phyloP scores from a whole-genome alignment of 2,113 vertebrate genomes.

The Eurystomus gularis region DNA sequence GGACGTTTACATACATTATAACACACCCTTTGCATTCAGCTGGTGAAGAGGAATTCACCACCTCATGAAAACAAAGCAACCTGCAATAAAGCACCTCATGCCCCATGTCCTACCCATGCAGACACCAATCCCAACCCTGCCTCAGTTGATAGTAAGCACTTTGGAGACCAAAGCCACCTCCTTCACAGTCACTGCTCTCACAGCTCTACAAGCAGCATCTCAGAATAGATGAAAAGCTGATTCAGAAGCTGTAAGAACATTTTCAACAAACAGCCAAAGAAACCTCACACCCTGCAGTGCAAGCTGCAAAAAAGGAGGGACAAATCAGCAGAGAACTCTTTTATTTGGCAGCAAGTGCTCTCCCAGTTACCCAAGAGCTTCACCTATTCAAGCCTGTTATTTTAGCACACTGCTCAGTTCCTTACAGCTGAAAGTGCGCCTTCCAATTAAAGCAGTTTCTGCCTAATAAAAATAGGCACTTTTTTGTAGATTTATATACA shows the following conservation, averaged over 20 bases:
- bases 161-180: neutral
- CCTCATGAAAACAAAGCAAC: neutral
- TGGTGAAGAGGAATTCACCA: accelerated
- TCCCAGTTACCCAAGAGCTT: neutral
- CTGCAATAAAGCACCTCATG: neutral
- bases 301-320: neutral
- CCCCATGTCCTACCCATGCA: neutral
- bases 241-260: neutral
- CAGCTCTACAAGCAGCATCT: neutral
- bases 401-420: neutral
- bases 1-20: neutral
- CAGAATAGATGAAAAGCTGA: neutral
- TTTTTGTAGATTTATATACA: neutral
- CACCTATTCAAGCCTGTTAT: neutral
- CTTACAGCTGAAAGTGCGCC: neutral
- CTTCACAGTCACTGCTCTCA: neutral
- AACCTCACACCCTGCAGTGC: neutral
- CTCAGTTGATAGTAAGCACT: accelerated
- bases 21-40: accelerated
- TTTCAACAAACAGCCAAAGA: neutral
- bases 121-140: neutral
- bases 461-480: neutral
- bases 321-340: neutral
- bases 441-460: neutral
- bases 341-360: neutral